Evolutionary conservation across 2,797 vertebrate genomes (phyloP).

Genomic region (Acomys russatus): DNA sequence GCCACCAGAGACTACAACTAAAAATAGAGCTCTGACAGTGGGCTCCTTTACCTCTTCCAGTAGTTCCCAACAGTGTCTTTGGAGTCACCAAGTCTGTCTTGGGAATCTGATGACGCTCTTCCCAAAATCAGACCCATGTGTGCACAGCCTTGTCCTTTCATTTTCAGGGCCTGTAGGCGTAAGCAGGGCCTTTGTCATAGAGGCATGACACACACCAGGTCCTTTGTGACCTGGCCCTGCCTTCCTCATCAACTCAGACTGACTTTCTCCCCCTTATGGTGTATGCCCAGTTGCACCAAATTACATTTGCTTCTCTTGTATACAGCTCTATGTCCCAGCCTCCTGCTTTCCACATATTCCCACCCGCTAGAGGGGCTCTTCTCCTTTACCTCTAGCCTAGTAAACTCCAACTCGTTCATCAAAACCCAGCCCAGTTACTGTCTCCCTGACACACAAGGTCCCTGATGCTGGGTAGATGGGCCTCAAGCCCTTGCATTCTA

Average conservation of each 20-base stretch:
- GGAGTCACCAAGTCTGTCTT: neutral
- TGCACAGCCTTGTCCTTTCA: neutral
- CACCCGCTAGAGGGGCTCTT: neutral
- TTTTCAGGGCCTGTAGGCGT: neutral
- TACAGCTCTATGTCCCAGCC: neutral
- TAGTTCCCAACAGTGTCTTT: neutral
- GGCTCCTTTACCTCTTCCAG: neutral
- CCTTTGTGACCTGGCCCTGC: neutral
- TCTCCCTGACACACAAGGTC: neutral
- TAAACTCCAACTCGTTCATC: neutral
- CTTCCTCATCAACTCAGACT: neutral
- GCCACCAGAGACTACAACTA: neutral
- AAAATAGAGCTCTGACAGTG: neutral
- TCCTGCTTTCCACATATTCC: neutral
- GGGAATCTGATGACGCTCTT: neutral
- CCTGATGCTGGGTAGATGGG: neutral
- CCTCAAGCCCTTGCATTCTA: neutral
- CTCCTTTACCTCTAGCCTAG: neutral
- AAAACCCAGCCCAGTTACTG: neutral
- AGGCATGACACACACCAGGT: accelerated
- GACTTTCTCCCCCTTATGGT: no score
- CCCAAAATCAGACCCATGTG: neutral
- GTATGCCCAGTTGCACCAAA: neutral
- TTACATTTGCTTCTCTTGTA: neutral
- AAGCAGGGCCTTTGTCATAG: neutral